phyloP scores from a whole-genome alignment of 2,888 invertebrate species.

The Melipona beecheii region DNA sequence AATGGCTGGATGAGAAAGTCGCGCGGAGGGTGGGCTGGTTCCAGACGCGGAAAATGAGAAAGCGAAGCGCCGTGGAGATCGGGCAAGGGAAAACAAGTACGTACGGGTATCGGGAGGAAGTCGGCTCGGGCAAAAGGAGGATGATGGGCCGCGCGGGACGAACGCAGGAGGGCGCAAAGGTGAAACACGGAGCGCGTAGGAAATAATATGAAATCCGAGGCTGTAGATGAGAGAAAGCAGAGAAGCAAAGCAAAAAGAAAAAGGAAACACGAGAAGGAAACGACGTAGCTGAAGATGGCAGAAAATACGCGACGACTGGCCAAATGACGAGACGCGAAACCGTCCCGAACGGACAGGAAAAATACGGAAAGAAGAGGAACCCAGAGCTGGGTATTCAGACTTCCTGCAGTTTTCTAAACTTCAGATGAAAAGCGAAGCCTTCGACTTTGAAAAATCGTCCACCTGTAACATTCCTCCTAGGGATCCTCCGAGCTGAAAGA shows the following conservation, averaged over 20 bases:
- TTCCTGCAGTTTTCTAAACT: too few species aligned
- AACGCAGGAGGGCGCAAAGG: neutral
- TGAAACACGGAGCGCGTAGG: slow-evolving; percentile 4
- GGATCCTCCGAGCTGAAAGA: too few species aligned
- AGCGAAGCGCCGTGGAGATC: neutral
- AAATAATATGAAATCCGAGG: slow-evolving; percentile 38
- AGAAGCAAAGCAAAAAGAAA: neutral
- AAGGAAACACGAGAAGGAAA: neutral
- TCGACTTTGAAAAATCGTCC: too few species aligned
- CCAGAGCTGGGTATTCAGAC: too few species aligned
- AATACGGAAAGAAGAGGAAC: slow-evolving; percentile 16
- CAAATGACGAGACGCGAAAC: slow-evolving; percentile 42
- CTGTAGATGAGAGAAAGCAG: neutral
- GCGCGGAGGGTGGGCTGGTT: neutral
- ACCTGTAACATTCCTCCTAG: too few species aligned
- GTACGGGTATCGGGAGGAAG: slow-evolving; percentile 12
- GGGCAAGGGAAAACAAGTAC: neutral
- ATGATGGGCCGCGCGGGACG: slow-evolving; percentile 34
- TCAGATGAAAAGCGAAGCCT: too few species aligned
- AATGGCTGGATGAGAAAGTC: neutral
- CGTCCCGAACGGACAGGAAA: neutral
- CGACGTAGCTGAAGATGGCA: neutral
- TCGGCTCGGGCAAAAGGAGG: neutral
- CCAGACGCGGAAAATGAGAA: slow-evolving; percentile 15
- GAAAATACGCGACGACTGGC: neutral